phyloP scores from a whole-genome alignment of 30 jellyfish, hydroid and myxozoan genomes.

The Chironex yamaguchii region DNA sequence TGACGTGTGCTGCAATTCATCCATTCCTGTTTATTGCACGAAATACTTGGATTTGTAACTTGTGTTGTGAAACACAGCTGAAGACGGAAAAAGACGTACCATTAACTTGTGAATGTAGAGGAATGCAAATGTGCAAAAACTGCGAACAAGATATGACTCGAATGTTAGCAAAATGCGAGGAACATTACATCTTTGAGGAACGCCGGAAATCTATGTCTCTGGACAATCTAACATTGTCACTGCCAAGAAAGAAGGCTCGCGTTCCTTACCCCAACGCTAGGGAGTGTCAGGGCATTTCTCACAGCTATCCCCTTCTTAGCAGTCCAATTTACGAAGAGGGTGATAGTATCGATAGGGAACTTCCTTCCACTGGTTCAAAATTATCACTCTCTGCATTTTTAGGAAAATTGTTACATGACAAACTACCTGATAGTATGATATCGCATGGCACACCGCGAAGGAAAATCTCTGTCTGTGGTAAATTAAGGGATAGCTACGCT shows the following conservation, averaged over 20 bases:
- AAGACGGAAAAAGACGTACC: slow-evolving; percentile 72
- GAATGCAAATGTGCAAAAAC: slow-evolving; percentile 69
- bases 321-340: slow-evolving; percentile 71
- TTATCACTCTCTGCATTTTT: background rate
- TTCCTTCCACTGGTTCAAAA: background rate
- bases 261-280: slow-evolving; percentile 23
- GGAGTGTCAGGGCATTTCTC: slow-evolving; percentile 51
- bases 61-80: slow-evolving; percentile 71
- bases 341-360: background rate
- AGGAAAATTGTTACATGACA: background rate
- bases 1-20: slow-evolving; percentile 63
- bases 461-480: background rate
- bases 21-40: slow-evolving; percentile 69
- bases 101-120: slow-evolving; percentile 76
- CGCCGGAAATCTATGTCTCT: slow-evolving; percentile 81
- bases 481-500: background rate
- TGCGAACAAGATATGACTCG: slow-evolving; percentile 78
- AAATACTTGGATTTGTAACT: slow-evolving; percentile 11
- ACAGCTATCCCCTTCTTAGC: slow-evolving; percentile 67
- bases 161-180: slow-evolving; percentile 35
- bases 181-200: slow-evolving; percentile 55
- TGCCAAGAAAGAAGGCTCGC: background rate
- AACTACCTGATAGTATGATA: background rate
- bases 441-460: background rate
- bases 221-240: slow-evolving; percentile 45